Evolutionary conservation across 2,797 vertebrate species (phyloP).

Genomic region (Siniperca scherzeri): DNA sequence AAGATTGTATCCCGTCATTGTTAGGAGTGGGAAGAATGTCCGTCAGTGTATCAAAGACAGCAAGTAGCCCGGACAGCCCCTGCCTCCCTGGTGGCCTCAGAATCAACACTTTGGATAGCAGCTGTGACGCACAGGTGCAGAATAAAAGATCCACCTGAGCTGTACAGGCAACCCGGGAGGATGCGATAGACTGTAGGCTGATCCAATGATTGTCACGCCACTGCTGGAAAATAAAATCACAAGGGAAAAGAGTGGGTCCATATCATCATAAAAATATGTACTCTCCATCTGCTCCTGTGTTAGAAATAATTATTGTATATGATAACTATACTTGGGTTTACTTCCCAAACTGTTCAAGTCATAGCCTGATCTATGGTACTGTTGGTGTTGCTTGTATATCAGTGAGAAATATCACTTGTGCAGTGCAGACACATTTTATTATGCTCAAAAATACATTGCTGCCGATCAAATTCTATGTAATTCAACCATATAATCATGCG

Average conservation of each 20-base stretch:
- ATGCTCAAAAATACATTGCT: not conserved
- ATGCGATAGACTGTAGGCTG: not conserved
- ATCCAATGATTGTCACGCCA: not conserved
- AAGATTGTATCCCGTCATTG: conserved; percentile 15
- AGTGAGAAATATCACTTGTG: conserved; percentile 1
- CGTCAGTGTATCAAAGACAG: conserved; percentile 1
- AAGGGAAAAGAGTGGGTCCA: not conserved
- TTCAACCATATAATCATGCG: not conserved
- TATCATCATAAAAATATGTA: not conserved
- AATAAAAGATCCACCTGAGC: conserved; percentile 8
- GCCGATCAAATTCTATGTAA: not conserved
- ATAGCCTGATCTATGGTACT: not conserved
- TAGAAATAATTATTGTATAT: not conserved
- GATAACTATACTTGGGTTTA: not conserved
- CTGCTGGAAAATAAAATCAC: not conserved
- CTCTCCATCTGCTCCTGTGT: not conserved
- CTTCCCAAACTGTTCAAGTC: not conserved
- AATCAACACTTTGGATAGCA: conserved; percentile 3
- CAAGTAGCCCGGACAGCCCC: not conserved
- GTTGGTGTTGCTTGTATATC: not conserved
- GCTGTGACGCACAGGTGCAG: not conserved
- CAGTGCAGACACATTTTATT: conserved; percentile 3
- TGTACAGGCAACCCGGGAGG: not conserved
- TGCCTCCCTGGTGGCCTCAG: not conserved
- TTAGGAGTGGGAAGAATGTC: conserved; percentile 14